phyloP scores from a whole-genome alignment of 2,797 vertebrate genomes.

The Chaunax sp. region DNA sequence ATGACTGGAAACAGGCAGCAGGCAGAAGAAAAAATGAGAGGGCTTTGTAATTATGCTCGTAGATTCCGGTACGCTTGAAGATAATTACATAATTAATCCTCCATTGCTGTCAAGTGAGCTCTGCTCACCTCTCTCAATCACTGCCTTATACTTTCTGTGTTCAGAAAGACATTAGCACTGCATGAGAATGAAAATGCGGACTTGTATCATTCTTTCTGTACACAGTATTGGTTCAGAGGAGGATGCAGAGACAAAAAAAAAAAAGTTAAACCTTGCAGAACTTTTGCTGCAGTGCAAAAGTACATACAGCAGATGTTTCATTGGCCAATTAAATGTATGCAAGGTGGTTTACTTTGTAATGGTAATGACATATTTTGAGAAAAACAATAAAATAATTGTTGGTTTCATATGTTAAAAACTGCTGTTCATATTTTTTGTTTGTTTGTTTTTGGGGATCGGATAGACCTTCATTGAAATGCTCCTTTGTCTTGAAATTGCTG shows the following conservation, averaged over 20 bases:
- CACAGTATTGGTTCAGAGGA: not conserved
- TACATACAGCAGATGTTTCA: not conserved
- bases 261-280: not conserved
- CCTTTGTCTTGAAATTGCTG: no score
- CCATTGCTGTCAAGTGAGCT: slow-evolving; percentile 62
- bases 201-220: slow-evolving; percentile 17
- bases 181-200: slow-evolving; percentile 27
- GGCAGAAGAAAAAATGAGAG: slow-evolving; percentile 72
- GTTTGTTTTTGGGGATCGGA: no score
- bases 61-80: slow-evolving; percentile 66
- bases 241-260: slow-evolving; percentile 6
- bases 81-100: slow-evolving; percentile 81
- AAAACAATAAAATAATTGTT: no score
- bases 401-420: no score
- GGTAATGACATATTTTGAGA: no score
- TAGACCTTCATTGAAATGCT: no score
- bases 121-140: slow-evolving; percentile 47
- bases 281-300: not conserved
- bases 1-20: slow-evolving; percentile 62
- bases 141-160: slow-evolving; percentile 42
- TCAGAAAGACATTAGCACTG: slow-evolving; percentile 38
- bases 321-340: not conserved
- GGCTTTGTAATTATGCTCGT: slow-evolving; percentile 72
- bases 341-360: not conserved
- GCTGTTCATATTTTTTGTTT: no score